Evolutionary conservation across 2,113 vertebrate genomes (phyloP).

Genomic region (Sander lucioperca): DNA sequence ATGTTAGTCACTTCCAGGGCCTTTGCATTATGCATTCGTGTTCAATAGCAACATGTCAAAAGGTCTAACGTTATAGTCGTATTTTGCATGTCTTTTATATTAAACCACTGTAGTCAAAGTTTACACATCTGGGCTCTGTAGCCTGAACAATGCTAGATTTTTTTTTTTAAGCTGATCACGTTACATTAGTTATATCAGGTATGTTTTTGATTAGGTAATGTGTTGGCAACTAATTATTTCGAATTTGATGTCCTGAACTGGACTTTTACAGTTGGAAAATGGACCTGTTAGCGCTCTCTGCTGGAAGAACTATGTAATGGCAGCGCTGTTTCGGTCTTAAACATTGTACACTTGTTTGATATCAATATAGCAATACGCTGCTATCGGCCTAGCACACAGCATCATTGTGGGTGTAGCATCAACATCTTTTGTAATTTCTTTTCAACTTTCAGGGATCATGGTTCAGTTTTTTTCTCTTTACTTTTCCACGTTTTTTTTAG

Average conservation of each 20-base stretch:
- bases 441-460: background rate
- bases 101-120: background rate
- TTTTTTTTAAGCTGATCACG: background rate
- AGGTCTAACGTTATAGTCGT: background rate
- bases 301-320: conserved; percentile 33
- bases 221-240: too few species aligned
- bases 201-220: background rate
- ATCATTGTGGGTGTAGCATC: background rate
- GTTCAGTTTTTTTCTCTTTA: background rate
- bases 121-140: background rate
- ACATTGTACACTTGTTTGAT: background rate
- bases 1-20: background rate
- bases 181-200: too few species aligned
- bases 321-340: background rate
- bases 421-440: background rate
- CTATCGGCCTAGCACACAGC: background rate
- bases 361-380: background rate
- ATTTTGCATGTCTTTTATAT: background rate
- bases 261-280: background rate
- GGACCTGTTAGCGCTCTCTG: conserved; percentile 1
- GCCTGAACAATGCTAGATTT: too few species aligned
- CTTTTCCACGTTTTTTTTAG: background rate
- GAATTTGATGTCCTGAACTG: background rate
- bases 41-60: background rate
- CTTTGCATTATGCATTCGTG: background rate